Conservation (phyloP, 1,140 invertebrate genomes). For the Apis laboriosa region DNA sequence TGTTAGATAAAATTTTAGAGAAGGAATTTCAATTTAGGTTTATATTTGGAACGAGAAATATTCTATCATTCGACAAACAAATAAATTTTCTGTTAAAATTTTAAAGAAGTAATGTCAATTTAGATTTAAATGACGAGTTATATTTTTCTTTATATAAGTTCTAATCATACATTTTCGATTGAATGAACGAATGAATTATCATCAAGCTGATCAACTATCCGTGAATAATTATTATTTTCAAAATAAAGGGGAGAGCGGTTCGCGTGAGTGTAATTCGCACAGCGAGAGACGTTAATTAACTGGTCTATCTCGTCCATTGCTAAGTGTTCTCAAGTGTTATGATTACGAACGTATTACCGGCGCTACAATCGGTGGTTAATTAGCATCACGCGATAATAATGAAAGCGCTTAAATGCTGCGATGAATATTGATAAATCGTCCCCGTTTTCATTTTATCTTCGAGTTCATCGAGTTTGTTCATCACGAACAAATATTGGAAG, state of each 20-base stretch:
- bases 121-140: too few species aligned
- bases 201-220: not conserved
- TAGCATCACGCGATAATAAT: conserved; percentile 10
- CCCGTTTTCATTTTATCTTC: not conserved
- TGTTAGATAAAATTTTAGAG: too few species aligned
- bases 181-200: not conserved
- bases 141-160: not conserved
- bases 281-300: conserved; percentile 43
- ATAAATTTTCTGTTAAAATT: too few species aligned
- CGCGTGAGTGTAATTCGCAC: not conserved
- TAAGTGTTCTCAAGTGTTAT: conserved; percentile 46
- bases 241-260: not conserved
- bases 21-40: too few species aligned
- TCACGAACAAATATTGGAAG: not conserved
- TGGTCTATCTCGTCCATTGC: conserved; percentile 26
- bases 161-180: too few species aligned
- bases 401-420: not conserved
- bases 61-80: too few species aligned
- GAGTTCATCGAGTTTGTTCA: too few species aligned
- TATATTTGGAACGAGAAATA: too few species aligned
- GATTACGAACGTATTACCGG: conserved; percentile 33
- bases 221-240: conserved; percentile 5
- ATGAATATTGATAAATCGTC: conserved; percentile 38
- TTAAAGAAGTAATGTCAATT: too few species aligned
- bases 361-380: conserved; percentile 19